Evolutionary conservation across 2,113 vertebrate genomes (phyloP).

Genomic region (Manacus vitellinus): DNA sequence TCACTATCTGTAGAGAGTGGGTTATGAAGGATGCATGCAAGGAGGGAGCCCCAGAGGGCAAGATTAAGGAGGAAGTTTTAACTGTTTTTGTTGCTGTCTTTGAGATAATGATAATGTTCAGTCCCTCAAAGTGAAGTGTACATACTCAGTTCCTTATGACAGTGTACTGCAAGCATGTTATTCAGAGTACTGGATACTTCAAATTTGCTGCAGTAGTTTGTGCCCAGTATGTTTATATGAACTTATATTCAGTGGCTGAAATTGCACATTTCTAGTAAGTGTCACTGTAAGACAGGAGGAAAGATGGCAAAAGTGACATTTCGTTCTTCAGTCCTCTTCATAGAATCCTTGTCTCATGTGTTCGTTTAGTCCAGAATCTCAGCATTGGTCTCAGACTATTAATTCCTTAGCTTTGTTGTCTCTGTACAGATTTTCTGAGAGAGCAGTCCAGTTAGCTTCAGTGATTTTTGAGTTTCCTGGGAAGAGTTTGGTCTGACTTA

Average conservation of each 20-base stretch:
- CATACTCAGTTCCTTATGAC: neutral
- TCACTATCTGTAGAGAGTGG: neutral
- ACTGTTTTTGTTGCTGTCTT: neutral
- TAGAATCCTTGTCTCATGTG: neutral
- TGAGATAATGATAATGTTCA: neutral
- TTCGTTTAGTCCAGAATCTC: neutral
- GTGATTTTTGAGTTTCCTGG: neutral
- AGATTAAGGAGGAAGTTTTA: neutral
- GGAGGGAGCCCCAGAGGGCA: neutral
- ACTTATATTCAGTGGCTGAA: neutral
- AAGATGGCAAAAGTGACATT: neutral
- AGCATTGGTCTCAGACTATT: neutral
- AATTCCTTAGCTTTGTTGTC: neutral
- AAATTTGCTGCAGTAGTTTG: neutral
- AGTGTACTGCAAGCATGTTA: neutral
- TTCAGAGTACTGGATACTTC: neutral
- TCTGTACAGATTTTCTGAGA: neutral
- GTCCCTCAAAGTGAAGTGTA: neutral
- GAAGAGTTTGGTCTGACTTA: neutral
- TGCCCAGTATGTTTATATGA: neutral
- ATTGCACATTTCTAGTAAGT: neutral
- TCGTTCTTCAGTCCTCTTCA: neutral
- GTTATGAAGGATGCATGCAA: neutral
- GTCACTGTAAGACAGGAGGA: fast-evolving
- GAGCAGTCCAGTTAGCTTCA: neutral